phyloP scores from a whole-genome alignment of 2,797 vertebrate genomes.

The Monodelphis domestica region DNA sequence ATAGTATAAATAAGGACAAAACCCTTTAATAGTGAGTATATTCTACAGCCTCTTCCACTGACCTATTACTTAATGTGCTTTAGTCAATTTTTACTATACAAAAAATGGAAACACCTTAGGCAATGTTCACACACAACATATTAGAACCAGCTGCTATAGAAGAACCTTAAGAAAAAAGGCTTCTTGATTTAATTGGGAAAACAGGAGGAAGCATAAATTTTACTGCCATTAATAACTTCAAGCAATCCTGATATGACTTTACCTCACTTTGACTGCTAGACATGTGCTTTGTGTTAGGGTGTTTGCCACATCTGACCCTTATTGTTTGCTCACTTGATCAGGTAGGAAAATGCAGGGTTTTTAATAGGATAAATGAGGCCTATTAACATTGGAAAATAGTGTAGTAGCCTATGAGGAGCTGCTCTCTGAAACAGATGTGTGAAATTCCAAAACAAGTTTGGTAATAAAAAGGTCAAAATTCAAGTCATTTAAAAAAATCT shows the following conservation, averaged over 20 bases:
- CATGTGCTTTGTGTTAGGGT: constrained; percentile 95
- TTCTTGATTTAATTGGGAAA: constrained; percentile 95
- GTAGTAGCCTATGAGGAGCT: constrained; percentile 84
- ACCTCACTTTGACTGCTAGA: constrained; percentile 85
- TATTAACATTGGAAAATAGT: constrained; percentile 84
- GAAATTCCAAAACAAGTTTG: constrained; percentile 84
- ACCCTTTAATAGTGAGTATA: constrained; percentile 80
- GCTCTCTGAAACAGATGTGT: constrained; percentile 84
- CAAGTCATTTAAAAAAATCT: constrained; percentile 80
- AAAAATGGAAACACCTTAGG: constrained; percentile 87
- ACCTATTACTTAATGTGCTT: constrained; percentile 82
- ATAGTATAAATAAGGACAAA: constrained; percentile 73
- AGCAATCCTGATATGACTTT: constrained; percentile 89
- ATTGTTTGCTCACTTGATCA: constrained; percentile 88
- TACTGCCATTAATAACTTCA: constrained; percentile 97
- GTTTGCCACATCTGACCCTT: constrained; percentile 88
- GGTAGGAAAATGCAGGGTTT: constrained; percentile 87
- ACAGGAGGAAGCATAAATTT: constrained; percentile 99
- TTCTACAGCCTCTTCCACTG: constrained; percentile 79
- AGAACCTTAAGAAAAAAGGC: constrained; percentile 87
- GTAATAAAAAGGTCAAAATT: constrained; percentile 82
- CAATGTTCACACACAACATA: constrained; percentile 90
- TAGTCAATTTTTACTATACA: constrained; percentile 79
- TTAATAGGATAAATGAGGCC: constrained; percentile 87
- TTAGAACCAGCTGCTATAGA: constrained; percentile 93